A percentile compares a stretch with the other conserved stretches of the same genome.
These are phyloP conservation scores for Arrhopalites spinosus DNA, from an alignment of 2,888 invertebrate species.

Conservation along the genomic window DNA sequence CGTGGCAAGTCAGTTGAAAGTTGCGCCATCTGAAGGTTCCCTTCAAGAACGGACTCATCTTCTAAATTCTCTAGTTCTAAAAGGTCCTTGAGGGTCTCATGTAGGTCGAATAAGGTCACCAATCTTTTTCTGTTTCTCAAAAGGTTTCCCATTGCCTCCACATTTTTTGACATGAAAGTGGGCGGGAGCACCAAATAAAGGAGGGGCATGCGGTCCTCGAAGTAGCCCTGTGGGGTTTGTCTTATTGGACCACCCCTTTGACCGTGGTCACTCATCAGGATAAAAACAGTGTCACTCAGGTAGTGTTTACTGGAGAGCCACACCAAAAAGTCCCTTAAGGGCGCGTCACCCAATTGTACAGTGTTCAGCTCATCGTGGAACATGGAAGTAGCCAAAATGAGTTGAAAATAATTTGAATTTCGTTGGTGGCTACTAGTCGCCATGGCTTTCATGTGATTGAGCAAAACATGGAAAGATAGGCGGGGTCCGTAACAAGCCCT, in stretches of 20 bases:
- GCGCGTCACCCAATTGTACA: constrained; percentile 70
- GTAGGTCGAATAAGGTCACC: constrained; percentile 83
- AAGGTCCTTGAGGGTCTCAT: constrained; percentile 50
- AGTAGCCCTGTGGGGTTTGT: constrained; percentile 73
- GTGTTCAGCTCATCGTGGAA: constrained; percentile 84
- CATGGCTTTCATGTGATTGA: constrained; percentile 67
- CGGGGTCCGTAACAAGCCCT: constrained; percentile 63
- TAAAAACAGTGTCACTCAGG: constrained; percentile 71
- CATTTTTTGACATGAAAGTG: too few relatives aligned
- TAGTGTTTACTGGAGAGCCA: constrained; percentile 61
- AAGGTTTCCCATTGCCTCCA: constrained; percentile 65
- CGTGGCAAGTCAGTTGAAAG: too few relatives aligned
- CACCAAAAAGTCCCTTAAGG: constrained; percentile 67
- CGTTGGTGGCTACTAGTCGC: neutral
- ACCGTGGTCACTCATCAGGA: constrained; percentile 67
- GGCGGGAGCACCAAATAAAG: constrained; percentile 76
- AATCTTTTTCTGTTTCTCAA: constrained; percentile 59
- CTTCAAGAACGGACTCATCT: neutral
- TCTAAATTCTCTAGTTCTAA: neutral
- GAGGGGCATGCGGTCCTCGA: constrained; percentile 87
- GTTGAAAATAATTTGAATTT: constrained; percentile 66
- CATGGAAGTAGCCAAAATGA: constrained; percentile 82
- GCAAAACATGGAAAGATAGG: constrained; percentile 71
- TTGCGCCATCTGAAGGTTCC: constrained; percentile 2
- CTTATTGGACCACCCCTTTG: constrained; percentile 73